These are phyloP conservation scores for Aegithalos caudatus DNA, from an alignment of 2,113 vertebrate species.

Conservation along the genomic window DNA sequence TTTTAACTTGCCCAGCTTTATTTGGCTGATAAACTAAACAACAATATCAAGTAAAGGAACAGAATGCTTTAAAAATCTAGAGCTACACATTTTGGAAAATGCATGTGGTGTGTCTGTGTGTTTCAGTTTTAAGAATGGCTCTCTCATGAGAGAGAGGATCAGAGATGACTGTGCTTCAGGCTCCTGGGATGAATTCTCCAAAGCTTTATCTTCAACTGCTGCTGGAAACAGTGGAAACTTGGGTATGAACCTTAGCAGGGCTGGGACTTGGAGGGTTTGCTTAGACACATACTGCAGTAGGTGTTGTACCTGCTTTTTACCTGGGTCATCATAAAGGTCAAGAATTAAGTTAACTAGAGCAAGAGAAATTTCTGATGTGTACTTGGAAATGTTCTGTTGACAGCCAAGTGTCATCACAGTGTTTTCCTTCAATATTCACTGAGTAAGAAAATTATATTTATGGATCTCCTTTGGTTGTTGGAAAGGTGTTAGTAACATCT, in stretches of 20 bases:
- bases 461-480: not conserved
- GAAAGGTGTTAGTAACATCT: not conserved
- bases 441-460: not conserved
- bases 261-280: not conserved
- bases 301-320: not conserved
- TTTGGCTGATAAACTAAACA: not conserved
- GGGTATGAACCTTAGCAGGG: slow-evolving; percentile 69
- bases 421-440: not conserved
- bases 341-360: not conserved
- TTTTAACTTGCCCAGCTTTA: not conserved
- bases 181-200: slow-evolving; percentile 88
- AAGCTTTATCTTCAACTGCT: slow-evolving; percentile 75
- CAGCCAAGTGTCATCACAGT: not conserved
- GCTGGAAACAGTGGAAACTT: slow-evolving; percentile 88
- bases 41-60: not conserved
- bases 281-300: not conserved
- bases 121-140: slow-evolving; percentile 95
- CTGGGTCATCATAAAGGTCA: not conserved
- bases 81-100: not conserved
- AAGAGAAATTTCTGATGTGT: not conserved
- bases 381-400: not conserved
- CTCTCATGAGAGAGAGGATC: slow-evolving; percentile 89
- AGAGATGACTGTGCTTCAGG: slow-evolving; percentile 79
- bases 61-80: not conserved
- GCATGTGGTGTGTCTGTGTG: not conserved